Evolutionary conservation across 2,888 invertebrate genomes (phyloP).

Genomic region (Rugalucina vietnamica): DNA sequence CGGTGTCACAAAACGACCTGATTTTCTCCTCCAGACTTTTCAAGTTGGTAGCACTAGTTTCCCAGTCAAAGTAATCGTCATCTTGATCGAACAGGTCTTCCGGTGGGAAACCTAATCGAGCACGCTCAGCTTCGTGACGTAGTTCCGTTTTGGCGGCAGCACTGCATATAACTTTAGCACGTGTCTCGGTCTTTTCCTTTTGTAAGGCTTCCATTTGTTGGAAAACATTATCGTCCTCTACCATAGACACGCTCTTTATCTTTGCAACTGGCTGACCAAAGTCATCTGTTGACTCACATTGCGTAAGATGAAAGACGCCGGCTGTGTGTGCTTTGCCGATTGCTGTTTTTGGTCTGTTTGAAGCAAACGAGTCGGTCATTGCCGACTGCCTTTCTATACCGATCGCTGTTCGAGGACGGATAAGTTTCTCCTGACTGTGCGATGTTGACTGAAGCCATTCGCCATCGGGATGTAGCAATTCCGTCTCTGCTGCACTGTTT

Average conservation of each 20-base stretch:
- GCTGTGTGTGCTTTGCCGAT: background rate
- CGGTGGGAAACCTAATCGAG: slow-evolving; percentile 52
- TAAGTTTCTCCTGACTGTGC: slow-evolving; percentile 38
- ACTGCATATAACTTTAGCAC: slow-evolving; percentile 68
- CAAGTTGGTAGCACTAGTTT: slow-evolving; percentile 78
- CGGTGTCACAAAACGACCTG: slow-evolving; percentile 66
- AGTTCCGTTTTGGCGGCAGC: slow-evolving; percentile 64
- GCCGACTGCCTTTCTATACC: slow-evolving; percentile 50
- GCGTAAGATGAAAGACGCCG: slow-evolving; percentile 62
- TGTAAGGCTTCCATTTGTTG: slow-evolving; percentile 70
- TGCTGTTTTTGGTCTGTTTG: slow-evolving; percentile 48
- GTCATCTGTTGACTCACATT: slow-evolving; percentile 57
- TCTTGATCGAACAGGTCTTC: slow-evolving; percentile 57
- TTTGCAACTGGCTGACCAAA: slow-evolving; percentile 33
- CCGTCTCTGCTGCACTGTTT: slow-evolving; percentile 70
- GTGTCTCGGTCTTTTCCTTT: slow-evolving; percentile 65
- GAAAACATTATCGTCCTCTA: slow-evolving; percentile 63
- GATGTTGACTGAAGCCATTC: slow-evolving; percentile 24
- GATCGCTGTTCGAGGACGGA: slow-evolving; percentile 61
- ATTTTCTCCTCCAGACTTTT: slow-evolving; percentile 71
- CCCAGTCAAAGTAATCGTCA: slow-evolving; percentile 78
- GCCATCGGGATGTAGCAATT: slow-evolving; percentile 59
- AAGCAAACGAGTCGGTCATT: background rate
- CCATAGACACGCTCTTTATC: slow-evolving; percentile 46
- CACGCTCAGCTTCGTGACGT: slow-evolving; percentile 55